A percentile compares a stretch with the other conserved stretches of the same genome.
Evolutionary conservation across 2,113 vertebrate species (phyloP).

Genomic region (Antigone vipio): DNA sequence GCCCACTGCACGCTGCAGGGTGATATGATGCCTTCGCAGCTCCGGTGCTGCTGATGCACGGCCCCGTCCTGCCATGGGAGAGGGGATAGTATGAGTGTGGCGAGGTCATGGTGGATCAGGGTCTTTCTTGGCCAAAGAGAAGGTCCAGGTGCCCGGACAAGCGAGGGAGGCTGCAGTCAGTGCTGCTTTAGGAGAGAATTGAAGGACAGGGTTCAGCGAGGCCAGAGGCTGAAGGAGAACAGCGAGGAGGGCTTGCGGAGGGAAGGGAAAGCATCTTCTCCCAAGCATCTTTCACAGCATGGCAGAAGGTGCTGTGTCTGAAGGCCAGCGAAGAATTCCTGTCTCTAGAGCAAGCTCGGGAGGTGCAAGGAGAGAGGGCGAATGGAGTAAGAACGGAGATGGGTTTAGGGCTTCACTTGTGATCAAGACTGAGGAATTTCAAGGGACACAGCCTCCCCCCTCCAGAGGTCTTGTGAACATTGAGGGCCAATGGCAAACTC

Average conservation of each 20-base stretch:
- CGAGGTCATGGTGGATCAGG: not conserved
- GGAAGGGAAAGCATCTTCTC: not conserved
- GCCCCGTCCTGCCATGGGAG: rapidly evolving
- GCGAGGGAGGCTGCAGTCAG: not conserved
- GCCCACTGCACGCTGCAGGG: not conserved
- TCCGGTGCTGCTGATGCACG: rapidly evolving
- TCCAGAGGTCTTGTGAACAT: not conserved
- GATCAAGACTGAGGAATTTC: not conserved
- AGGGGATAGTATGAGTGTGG: not conserved
- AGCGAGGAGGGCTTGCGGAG: not conserved
- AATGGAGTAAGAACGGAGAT: not conserved
- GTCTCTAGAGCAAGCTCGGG: not conserved
- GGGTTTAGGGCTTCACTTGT: not conserved
- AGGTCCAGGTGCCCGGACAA: not conserved
- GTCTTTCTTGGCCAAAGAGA: not conserved
- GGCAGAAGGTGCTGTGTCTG: not conserved
- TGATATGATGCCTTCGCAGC: no score
- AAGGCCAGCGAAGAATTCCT: not conserved
- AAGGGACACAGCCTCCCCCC: not conserved
- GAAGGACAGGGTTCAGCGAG: not conserved
- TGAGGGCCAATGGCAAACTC: not conserved
- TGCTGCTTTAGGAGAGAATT: rapidly evolving
- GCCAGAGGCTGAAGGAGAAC: not conserved
- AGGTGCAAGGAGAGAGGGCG: not conserved
- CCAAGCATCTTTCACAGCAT: not conserved